phyloP scores from a whole-genome alignment of 2,113 vertebrate genomes.

The Ptyas mucosa region DNA sequence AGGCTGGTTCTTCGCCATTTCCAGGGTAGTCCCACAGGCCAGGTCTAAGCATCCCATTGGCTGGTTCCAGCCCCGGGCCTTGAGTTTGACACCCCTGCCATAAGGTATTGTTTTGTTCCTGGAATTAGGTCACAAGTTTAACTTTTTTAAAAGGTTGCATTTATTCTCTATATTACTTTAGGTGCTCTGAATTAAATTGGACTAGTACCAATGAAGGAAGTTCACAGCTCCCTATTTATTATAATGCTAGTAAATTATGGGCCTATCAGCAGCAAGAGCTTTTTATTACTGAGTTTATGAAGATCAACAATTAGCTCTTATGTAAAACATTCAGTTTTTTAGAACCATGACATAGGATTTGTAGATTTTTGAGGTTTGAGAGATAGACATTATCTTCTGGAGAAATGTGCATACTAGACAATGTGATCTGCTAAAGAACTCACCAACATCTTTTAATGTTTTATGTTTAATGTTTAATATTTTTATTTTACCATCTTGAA shows the following conservation, averaged over 20 bases:
- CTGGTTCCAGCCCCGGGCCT: rapidly evolving
- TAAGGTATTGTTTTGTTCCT: background rate
- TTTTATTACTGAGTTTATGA: background rate
- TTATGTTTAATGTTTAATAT: no score
- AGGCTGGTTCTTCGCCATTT: no score
- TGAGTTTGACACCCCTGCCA: background rate
- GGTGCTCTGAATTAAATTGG: background rate
- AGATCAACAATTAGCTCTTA: background rate
- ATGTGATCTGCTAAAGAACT: conserved; percentile 5
- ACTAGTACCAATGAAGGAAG: background rate
- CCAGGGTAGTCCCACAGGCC: no score
- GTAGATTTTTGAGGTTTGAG: conserved; percentile 8
- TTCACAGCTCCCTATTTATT: background rate
- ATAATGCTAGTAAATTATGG: background rate
- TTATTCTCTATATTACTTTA: background rate
- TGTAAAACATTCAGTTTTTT: background rate
- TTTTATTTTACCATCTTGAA: conserved; percentile 45
- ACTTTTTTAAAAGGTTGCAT: background rate
- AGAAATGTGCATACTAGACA: background rate
- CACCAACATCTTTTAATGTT: conserved; percentile 47
- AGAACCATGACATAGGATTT: background rate
- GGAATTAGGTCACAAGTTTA: background rate
- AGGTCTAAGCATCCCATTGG: no score
- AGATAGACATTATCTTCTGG: background rate
- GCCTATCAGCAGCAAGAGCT: background rate